These are phyloP conservation scores for Sarcophaga bullata DNA, from an alignment of 1,140 invertebrate genomes.

Conservation along the genomic window DNA sequence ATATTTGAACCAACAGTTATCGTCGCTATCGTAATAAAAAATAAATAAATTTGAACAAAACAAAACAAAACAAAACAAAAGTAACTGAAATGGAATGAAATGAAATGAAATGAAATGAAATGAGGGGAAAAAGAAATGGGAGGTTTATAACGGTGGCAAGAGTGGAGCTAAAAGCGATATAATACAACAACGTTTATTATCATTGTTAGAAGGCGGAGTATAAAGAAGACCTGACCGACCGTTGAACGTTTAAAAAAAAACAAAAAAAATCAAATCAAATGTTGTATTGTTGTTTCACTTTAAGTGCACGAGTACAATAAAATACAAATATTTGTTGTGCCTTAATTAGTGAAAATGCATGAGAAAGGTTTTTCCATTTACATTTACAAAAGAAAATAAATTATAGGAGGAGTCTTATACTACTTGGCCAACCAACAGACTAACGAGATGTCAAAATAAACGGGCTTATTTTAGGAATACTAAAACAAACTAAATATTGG, in stretches of 20 bases:
- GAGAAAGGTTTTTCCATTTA: too few relatives aligned
- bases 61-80: too few relatives aligned
- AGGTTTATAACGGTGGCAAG: background rate
- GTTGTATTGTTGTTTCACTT: background rate
- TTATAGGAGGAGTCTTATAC: conserved; percentile 45
- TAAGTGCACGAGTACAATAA: too few relatives aligned
- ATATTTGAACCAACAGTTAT: background rate
- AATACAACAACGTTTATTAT: background rate
- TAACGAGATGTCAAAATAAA: conserved; percentile 24
- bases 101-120: too few relatives aligned
- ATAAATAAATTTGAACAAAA: too few relatives aligned
- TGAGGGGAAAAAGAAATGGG: background rate
- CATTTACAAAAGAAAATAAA: too few relatives aligned
- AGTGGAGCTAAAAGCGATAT: background rate
- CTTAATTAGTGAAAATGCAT: background rate
- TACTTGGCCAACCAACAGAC: conserved; percentile 52
- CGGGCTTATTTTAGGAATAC: background rate
- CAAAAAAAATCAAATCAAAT: background rate
- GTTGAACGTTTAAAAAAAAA: background rate
- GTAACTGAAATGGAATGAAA: too few relatives aligned
- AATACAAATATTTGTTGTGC: background rate
- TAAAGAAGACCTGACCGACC: too few relatives aligned
- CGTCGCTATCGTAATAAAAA: background rate
- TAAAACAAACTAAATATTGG: conserved; percentile 23
- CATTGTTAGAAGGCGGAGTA: background rate